These are phyloP conservation scores for Pterophyllum scalare DNA, from an alignment of 2,113 vertebrate species.

Conservation along the genomic window DNA sequence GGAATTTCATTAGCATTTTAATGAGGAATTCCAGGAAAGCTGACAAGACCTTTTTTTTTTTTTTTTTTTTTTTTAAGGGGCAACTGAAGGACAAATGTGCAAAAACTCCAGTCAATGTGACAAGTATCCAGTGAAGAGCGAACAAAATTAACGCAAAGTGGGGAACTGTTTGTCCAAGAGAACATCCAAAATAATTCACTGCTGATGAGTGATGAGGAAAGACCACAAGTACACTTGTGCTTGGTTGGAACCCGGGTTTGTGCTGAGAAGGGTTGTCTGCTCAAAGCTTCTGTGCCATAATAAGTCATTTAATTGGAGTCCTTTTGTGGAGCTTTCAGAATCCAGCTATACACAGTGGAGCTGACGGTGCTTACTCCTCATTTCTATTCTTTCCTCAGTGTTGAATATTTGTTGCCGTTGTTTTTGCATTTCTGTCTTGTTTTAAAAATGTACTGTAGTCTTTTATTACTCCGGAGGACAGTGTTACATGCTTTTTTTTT, in stretches of 20 bases:
- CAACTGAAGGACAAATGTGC: conserved; percentile 50
- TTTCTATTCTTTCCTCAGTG: not conserved
- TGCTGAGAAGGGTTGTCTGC: not conserved
- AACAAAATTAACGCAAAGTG: not conserved
- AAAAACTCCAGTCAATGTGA: conserved; percentile 18
- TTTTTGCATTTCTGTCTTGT: not conserved
- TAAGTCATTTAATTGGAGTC: conserved; percentile 41
- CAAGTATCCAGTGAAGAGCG: conserved; percentile 20
- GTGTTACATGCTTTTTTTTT: not conserved
- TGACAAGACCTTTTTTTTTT: conserved; percentile 39
- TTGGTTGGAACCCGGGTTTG: not conserved
- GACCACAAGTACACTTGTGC: not conserved
- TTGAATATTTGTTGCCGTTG: not conserved
- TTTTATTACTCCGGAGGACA: not conserved
- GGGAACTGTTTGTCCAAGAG: not conserved
- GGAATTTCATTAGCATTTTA: conserved; percentile 71
- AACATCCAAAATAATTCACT: not conserved
- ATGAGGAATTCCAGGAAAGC: conserved; percentile 54
- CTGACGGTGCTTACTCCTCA: conserved; percentile 17
- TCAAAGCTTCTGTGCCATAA: not conserved
- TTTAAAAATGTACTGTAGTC: not conserved
- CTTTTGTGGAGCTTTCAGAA: conserved; percentile 40
- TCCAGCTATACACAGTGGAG: conserved; percentile 1
- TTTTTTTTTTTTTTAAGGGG: conserved; percentile 7
- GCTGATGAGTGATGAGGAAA: not conserved